A percentile compares a stretch with the other conserved stretches of the same genome.
phyloP scores from a whole-genome alignment of 2,113 vertebrate species.

The Kobus ellipsiprymnus region DNA sequence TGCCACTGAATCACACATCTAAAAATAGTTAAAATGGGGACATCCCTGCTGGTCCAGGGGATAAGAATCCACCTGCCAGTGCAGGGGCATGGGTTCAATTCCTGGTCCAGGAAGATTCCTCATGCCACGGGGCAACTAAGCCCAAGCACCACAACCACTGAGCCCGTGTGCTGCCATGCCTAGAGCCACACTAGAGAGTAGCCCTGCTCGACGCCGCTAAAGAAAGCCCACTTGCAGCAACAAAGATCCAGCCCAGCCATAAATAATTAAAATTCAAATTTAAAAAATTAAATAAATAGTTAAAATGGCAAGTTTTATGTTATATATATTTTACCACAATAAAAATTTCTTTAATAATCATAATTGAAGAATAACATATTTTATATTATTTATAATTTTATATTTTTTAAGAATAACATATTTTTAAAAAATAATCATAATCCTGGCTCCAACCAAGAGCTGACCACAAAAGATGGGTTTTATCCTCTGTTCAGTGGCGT shows the following conservation, averaged over 20 bases:
- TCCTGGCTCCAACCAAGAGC: neutral
- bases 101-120: neutral
- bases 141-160: neutral
- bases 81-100: neutral
- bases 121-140: neutral
- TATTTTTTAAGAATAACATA: neutral
- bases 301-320: neutral
- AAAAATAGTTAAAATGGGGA: neutral
- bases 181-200: neutral
- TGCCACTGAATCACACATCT: neutral
- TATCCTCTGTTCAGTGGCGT: neutral
- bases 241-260: neutral
- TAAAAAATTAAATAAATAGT: neutral
- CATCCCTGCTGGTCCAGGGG: neutral
- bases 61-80: neutral
- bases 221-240: neutral
- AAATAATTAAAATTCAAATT: neutral
- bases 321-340: neutral
- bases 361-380: neutral
- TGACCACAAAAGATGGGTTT: neutral
- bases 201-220: rapidly evolving
- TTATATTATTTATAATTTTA: no score
- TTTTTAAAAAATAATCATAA: neutral
- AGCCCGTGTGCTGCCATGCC: neutral
- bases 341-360: neutral